Evolutionary conservation across 2,797 vertebrate genomes (phyloP), one percentile per base, ranked within the genome.

Genomic region (Lerista edwardsae): DNA sequence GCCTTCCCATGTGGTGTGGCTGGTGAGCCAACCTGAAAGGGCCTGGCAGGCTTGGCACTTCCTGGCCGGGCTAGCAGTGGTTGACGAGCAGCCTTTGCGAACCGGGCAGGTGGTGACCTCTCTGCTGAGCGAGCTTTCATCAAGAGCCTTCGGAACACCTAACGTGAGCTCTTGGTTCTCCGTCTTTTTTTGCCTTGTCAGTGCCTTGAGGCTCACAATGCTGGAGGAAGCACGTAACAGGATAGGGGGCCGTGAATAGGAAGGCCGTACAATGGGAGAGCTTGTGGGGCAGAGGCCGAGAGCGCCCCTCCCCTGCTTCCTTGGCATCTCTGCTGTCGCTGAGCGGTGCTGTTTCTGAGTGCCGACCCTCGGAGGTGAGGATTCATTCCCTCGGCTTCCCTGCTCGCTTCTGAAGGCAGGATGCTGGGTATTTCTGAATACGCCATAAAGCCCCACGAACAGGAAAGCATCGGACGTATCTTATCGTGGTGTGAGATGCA

Each of bases 171-270:
- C 85, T 86, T 62, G 73, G 86, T 89, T 90, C 78, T 89, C 92
- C 85, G 92, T 31, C 3, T 25, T 10, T 39, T 79, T 92, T 92
- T 84, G 85, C 91, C 94, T 89, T 92, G 93, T 89, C 92, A 78
- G 90, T 87, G 89, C 79, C 89, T 93, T 86, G 91, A 92, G 89
- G 2, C 90, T 92, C 81, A 93, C 93, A 94, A 94, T 93, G 83
- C 84, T 74, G 86, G 79, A 93, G 92, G 93, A 93, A 93, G 84
- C 1, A 0, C 92, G 84, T 89, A 93, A 94, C 94, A 94, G 94
- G 93, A 94, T 93, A 92, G 76, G 92, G 3, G 0, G 83, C 89
- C 90, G 91, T 94, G 90, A 91, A 94, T 93, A 93, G 92, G 91
- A 94, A 93, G 87, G 93, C 89, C 86, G 91, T 87, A 94, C 92